Conservation (phyloP, 2,888 invertebrate species). For the Drosophila helvetica region DNA sequence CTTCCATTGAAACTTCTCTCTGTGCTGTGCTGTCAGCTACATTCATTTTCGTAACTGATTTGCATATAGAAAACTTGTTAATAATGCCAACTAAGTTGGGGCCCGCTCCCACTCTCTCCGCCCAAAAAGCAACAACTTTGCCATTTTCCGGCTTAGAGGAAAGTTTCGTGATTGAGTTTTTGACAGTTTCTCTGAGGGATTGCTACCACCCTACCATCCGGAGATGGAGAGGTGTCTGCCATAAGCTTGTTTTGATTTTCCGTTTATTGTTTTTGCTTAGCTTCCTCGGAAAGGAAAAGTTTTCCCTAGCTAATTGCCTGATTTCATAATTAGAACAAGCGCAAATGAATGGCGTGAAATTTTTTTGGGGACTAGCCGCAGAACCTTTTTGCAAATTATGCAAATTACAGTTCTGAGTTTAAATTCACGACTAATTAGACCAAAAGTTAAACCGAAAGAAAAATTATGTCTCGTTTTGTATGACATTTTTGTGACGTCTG, state of each 20-base stretch:
- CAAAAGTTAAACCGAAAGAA: slow-evolving; percentile 27
- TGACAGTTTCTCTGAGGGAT: slow-evolving; percentile 33
- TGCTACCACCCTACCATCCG: background rate
- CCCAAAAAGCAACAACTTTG: slow-evolving; percentile 31
- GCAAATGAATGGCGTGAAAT: slow-evolving; percentile 40
- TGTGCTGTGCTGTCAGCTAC: slow-evolving; percentile 26
- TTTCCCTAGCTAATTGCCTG: slow-evolving; percentile 49
- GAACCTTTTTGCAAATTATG: slow-evolving; percentile 29
- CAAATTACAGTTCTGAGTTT: slow-evolving; percentile 34
- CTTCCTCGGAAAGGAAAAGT: slow-evolving; percentile 30
- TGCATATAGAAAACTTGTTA: slow-evolving; percentile 53
- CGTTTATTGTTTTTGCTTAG: slow-evolving; percentile 37
- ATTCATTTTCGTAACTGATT: slow-evolving; percentile 34
- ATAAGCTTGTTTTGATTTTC: slow-evolving; percentile 46
- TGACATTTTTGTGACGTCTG: slow-evolving; percentile 31
- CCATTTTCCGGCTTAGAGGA: slow-evolving; percentile 35
- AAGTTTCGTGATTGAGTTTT: slow-evolving; percentile 57
- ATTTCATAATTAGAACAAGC: slow-evolving; percentile 52
- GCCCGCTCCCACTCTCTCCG: no score
- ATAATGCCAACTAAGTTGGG: slow-evolving; percentile 34
- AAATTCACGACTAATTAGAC: slow-evolving; percentile 50
- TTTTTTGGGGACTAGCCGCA: slow-evolving; percentile 19
- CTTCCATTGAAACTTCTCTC: slow-evolving; percentile 34
- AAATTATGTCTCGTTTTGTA: slow-evolving; percentile 29
- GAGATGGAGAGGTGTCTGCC: slow-evolving; percentile 27